Evolutionary conservation across 2,888 invertebrate species (phyloP), one percentile per base, ranked within the genome.

Genomic region (Netelia virgata): DNA sequence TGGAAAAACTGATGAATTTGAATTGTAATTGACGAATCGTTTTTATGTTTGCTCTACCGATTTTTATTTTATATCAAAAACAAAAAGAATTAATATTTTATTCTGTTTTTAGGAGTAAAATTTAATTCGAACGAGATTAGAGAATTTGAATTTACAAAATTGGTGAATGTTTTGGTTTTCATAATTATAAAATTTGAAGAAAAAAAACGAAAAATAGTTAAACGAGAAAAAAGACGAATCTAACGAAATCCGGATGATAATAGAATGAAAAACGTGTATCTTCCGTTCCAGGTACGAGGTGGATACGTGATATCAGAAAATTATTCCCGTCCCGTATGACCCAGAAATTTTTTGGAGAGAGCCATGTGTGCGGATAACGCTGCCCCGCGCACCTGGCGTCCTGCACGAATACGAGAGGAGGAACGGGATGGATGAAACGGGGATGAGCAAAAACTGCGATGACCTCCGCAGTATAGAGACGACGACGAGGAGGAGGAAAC

Each of bases 251-350:
- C 6, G 36, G 6, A 6, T 36, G 6, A 36, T 36, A 36, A 36
- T 36, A 36, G 36, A 36, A 36, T 36, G 36, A 36, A 36, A 36
- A 36, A 47, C 14, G 47, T 14, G 10, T 47, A 14, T 47, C 11
- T 8, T 3, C 14, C 14, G 11, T 47, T 2, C 14, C 14, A 47
- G 36, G 47, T 47, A 47, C 47, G 1, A 47, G 47, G 47, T 47
- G 14, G 14, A 47, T 47, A 47, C 14, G 47, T 14, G 47, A 47
- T 47, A 14, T 10, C 3, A 14, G 64, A 76, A 76, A 43, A 75
- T 76, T 80, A 83, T 83, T 83, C 70, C 75, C 72, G 78, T 72
- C 57, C 50, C 75, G 64, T 79, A 23, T 55, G 79, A 83, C 75
- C 79, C 55, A 57, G 73, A 75, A 64, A 63, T 16, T 83, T 83